Conservation (phyloP, 1,140 invertebrate genomes). For the Mylabris phalerata region DNA sequence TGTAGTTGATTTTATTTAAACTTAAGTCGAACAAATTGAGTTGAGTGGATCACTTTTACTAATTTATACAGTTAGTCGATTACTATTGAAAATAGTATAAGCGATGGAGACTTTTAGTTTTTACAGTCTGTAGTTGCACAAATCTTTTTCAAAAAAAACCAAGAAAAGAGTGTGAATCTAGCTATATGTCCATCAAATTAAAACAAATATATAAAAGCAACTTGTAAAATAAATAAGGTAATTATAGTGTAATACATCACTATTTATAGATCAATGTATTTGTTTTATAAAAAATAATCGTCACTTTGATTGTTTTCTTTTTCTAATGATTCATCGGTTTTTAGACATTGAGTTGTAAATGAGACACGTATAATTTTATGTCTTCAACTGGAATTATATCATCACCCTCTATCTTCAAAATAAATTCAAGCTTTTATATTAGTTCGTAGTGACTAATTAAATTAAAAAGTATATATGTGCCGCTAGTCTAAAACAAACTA, state of each 20-base stretch:
- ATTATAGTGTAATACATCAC: constrained; percentile 24
- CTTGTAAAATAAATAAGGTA: constrained; percentile 23
- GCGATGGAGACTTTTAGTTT: constrained; percentile 28
- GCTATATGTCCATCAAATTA: constrained; percentile 18
- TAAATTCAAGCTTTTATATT: constrained; percentile 37
- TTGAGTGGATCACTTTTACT: constrained; percentile 6
- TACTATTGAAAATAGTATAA: constrained; percentile 22
- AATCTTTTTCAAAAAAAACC: not conserved
- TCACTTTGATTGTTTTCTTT: constrained; percentile 7
- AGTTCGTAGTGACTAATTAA: constrained; percentile 38
- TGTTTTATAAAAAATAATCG: constrained; percentile 6
- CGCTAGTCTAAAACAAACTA: constrained; percentile 36
- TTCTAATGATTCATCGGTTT: constrained; percentile 4
- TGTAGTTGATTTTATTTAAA: too few species aligned
- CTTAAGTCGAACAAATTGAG: not conserved
- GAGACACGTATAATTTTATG: too few species aligned
- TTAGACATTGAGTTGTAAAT: constrained; percentile 6
- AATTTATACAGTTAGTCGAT: constrained; percentile 1
- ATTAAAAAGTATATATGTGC: constrained; percentile 37
- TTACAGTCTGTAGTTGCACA: constrained; percentile 30
- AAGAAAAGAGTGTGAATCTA: constrained; percentile 21
- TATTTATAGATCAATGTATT: constrained; percentile 17
- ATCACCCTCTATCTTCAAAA: not conserved
- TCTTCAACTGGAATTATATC: too few species aligned
- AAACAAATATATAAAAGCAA: constrained; percentile 1